These are phyloP conservation scores for Cecidostiba fungosa DNA, from an alignment of 2,888 invertebrate species.

Conservation along the genomic window DNA sequence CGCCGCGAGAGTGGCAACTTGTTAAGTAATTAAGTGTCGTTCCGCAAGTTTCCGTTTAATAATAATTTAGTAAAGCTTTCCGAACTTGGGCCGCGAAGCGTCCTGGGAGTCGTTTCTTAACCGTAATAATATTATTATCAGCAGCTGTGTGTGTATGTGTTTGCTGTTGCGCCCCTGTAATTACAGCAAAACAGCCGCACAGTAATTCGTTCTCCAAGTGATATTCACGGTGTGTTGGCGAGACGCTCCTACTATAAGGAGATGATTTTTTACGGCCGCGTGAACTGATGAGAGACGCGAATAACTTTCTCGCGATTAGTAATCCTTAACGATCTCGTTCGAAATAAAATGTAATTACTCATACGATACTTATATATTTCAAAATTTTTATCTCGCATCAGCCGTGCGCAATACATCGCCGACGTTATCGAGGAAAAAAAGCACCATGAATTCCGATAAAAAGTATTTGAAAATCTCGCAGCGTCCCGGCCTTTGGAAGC, in stretches of 20 bases:
- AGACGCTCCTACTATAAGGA: not conserved
- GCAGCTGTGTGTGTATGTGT: slow-evolving; percentile 46
- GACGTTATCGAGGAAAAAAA: slow-evolving; percentile 60
- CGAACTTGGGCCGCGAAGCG: slow-evolving; percentile 67
- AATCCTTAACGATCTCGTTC: not conserved
- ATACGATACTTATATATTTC: not conserved
- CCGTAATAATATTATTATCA: slow-evolving; percentile 64
- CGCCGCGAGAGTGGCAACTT: slow-evolving; percentile 70
- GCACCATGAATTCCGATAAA: slow-evolving; percentile 60
- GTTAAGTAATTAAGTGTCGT: slow-evolving; percentile 76
- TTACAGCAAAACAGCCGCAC: slow-evolving; percentile 5
- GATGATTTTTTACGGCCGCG: not conserved
- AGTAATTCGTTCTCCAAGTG: not conserved
- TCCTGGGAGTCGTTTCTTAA: slow-evolving; percentile 67
- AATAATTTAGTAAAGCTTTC: slow-evolving; percentile 74
- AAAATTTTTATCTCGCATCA: slow-evolving; percentile 49
- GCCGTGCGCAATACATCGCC: slow-evolving; percentile 43
- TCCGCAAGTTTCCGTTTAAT: slow-evolving; percentile 74
- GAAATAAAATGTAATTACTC: too few species aligned
- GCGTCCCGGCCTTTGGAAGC: slow-evolving; percentile 65
- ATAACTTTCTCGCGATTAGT: not conserved
- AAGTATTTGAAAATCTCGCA: slow-evolving; percentile 61
- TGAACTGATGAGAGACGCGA: too few species aligned
- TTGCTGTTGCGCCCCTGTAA: slow-evolving; percentile 17
- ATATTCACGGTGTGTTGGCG: not conserved